phyloP scores from a whole-genome alignment of 2,797 vertebrate genomes.

The Sebastes vulpes region DNA sequence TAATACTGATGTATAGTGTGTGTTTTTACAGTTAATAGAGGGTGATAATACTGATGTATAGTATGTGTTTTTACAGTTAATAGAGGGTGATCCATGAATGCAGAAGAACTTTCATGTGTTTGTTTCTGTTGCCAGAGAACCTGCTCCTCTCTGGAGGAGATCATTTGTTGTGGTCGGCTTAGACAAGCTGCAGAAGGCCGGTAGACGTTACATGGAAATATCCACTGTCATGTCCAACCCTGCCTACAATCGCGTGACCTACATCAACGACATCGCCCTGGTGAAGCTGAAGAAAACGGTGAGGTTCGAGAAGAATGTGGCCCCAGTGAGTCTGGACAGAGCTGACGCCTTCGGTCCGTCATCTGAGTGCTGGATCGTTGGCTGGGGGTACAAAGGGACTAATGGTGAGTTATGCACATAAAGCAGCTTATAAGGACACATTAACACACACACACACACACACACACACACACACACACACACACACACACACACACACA shows the following conservation, averaged over 20 bases:
- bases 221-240: rapidly evolving
- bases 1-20: too few species aligned
- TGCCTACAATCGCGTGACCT: background rate
- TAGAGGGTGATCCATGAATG: background rate
- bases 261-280: slow-evolving; percentile 34
- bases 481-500: too few species aligned
- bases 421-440: background rate
- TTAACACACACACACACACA: too few species aligned
- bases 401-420: background rate
- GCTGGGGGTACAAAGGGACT: slow-evolving; percentile 26
- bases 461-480: too few species aligned
- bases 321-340: background rate
- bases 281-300: background rate
- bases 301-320: rapidly evolving
- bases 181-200: rapidly evolving
- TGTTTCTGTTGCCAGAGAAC: background rate
- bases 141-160: rapidly evolving
- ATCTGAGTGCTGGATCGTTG: slow-evolving; percentile 54
- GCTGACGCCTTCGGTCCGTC: rapidly evolving
- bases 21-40: too few species aligned
- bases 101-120: background rate
- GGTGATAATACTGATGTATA: too few species aligned
- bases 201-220: rapidly evolving
- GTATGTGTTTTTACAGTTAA: too few species aligned
- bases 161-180: background rate